Evolutionary conservation across 2,888 invertebrate species (phyloP).

Genomic region (Cosmorhoe ocellata): DNA sequence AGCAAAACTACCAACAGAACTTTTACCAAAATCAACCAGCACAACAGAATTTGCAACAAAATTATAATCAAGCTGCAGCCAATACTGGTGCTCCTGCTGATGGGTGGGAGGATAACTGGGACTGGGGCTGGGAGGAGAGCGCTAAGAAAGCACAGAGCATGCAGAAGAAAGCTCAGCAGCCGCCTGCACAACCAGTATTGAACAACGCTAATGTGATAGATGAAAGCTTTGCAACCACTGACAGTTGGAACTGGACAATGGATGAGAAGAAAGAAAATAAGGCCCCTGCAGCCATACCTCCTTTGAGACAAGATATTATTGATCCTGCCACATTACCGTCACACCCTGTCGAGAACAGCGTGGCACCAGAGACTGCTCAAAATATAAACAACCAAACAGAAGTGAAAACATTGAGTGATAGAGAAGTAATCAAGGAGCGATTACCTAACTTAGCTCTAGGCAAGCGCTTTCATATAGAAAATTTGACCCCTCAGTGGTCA

Average conservation of each 20-base stretch:
- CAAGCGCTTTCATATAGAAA: conserved; percentile 68
- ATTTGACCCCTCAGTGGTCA: conserved; percentile 84
- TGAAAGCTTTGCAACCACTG: conserved; percentile 81
- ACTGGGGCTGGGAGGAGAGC: conserved; percentile 84
- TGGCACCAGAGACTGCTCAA: conserved; percentile 37
- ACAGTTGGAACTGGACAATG: conserved; percentile 85
- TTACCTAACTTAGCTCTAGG: conserved; percentile 73
- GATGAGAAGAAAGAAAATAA: conserved; percentile 69
- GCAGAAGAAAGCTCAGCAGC: conserved; percentile 35
- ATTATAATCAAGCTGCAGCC: conserved; percentile 50
- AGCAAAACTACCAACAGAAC: conserved; percentile 38
- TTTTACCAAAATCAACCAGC: conserved; percentile 39
- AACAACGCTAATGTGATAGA: conserved; percentile 78
- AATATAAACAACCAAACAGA: conserved; percentile 42
- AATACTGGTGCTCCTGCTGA: conserved; percentile 45
- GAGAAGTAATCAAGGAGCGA: conserved; percentile 64
- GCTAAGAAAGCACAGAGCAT: conserved; percentile 62
- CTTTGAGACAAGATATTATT: conserved; percentile 34
- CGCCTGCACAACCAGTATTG: conserved; percentile 37
- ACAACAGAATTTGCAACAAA: conserved; percentile 46
- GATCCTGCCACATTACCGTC: conserved; percentile 37
- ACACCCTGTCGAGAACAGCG: conserved; percentile 43
- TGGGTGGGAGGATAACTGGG: conserved; percentile 78
- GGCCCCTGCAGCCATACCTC: conserved; percentile 34
- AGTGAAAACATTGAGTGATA: conserved; percentile 65